Base-by-base conservation (phyloP, 1,140 invertebrate genomes). In the Platyura marginata region DNA sequence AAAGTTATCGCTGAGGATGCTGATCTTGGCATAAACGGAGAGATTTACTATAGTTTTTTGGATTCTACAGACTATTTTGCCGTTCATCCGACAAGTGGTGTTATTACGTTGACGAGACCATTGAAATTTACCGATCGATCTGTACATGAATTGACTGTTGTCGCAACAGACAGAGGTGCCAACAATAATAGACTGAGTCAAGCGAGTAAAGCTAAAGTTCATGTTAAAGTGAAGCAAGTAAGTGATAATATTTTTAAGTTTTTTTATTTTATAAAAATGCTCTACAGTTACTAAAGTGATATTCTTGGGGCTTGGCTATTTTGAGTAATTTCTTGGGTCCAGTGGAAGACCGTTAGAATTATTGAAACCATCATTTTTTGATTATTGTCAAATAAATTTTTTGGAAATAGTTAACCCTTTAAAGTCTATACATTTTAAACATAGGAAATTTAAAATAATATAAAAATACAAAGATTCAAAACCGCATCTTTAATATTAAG, bases 21-120 rank as follows among this genome's bases (percentile, higher is more conserved):
- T 6, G 92, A 98, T 61, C 65, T 91, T 10, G 92, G 91, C 1
- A 71, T 84, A 39, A 96, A 96, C 59, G 88, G 89, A 2, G 88
- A 96, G 65, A 89, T 96, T 49, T 96, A 96, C 62, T 98, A 95
- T 60, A 93, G 84, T 61, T 81, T 96, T 49, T 66, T 72, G n/a
- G 73, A 90, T 45, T 65, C 71, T 15, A 88, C 79, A 5, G 77
- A 86, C 48, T 74, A 80, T 46, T 95, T 95, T 60, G 81, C 87
- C 5, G 77, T 95, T 43, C 87, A 97, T 65, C 89, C 91, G 10
- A 87, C 89, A 21, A 86, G 77, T 11, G 93, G 92, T 3, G 74
- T 89, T 9, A 74, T 96, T 32, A 81, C 83, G 2, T 68, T 93
- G 6, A 86, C 87, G 2, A 73, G 84, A 50, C 77, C 78, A 15